Conservation (phyloP, 2,888 invertebrate species). For the Drosophila mayaguana region DNA sequence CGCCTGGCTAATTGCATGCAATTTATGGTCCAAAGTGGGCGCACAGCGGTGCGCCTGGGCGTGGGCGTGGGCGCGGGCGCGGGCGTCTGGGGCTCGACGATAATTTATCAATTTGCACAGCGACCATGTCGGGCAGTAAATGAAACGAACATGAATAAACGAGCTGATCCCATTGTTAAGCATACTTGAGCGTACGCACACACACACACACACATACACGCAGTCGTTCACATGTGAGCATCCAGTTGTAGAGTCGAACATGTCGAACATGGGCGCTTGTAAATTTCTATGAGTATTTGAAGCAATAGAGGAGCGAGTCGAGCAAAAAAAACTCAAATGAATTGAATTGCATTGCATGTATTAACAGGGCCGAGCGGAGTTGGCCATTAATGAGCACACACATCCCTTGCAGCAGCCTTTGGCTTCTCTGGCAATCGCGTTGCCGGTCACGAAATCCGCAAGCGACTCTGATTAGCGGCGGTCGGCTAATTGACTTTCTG, state of each 20-base stretch:
- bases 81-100: conserved; percentile 37
- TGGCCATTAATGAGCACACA: conserved; percentile 41
- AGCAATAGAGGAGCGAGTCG: conserved; percentile 55
- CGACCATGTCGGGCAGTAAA: conserved; percentile 55
- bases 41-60: conserved; percentile 4
- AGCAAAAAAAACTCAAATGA: conserved; percentile 11
- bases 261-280: conserved; percentile 45
- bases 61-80: conserved; percentile 12
- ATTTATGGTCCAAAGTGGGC: conserved; percentile 46
- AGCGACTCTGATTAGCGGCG: conserved; percentile 67
- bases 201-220: conserved; percentile 22
- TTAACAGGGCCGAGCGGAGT: conserved; percentile 45
- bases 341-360: conserved; percentile 66
- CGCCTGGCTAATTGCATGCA: conserved; percentile 70
- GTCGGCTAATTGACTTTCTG: conserved; percentile 77
- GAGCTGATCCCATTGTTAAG: conserved; percentile 75
- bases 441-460: conserved; percentile 33
- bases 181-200: conserved; percentile 63
- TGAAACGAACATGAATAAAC: conserved; percentile 63
- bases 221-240: background rate
- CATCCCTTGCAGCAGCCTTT: background rate
- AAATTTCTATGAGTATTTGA: conserved; percentile 68
- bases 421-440: conserved; percentile 12
- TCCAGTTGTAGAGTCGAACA: conserved; percentile 12
- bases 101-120: conserved; percentile 78